A percentile compares a stretch with the other conserved stretches of the same genome.
These are phyloP conservation scores for Menidia beryllina DNA, from an alignment of 2,113 vertebrate genomes.

Conservation along the genomic window DNA sequence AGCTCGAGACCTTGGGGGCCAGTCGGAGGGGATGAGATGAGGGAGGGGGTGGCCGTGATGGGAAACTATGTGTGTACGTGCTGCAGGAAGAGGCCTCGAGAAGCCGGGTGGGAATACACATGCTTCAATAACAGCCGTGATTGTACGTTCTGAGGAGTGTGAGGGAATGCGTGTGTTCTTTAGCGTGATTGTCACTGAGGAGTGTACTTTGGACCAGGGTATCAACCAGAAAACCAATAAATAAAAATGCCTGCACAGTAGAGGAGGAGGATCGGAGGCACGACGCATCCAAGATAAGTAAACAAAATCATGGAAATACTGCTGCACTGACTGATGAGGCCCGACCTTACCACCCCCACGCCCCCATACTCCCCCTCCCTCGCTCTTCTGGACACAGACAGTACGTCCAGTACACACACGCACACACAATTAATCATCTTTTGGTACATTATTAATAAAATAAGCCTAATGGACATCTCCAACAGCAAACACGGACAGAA, in stretches of 20 bases:
- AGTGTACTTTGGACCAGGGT: conserved; percentile 65
- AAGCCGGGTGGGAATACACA: conserved; percentile 42
- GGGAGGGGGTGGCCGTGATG: conserved; percentile 53
- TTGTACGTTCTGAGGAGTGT: conserved; percentile 22
- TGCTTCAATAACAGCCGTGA: conserved; percentile 22
- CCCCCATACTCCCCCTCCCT: conserved; percentile 1
- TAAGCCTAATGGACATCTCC: conserved; percentile 44
- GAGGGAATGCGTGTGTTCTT: conserved; percentile 12
- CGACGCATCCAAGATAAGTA: conserved; percentile 71
- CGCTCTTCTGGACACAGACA: conserved; percentile 38
- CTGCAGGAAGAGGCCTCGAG: conserved; percentile 75
- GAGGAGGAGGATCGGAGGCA: conserved; percentile 10
- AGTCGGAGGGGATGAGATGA: conserved; percentile 15
- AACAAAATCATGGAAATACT: conserved; percentile 62
- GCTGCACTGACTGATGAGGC: conserved; percentile 47
- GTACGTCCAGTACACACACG: conserved; percentile 48
- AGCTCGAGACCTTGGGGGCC: conserved; percentile 39
- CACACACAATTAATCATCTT: conserved; percentile 58
- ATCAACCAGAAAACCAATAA: conserved; percentile 78
- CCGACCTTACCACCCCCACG: conserved; percentile 12
- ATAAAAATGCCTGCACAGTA: conserved; percentile 63
- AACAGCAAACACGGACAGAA: conserved; percentile 8
- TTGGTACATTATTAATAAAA: conserved; percentile 57
- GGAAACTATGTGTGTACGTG: conserved; percentile 81
- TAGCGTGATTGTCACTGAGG: conserved; percentile 56